Base-by-base conservation (phyloP, 2,888 invertebrate genomes). In the Ligdia adustata region DNA sequence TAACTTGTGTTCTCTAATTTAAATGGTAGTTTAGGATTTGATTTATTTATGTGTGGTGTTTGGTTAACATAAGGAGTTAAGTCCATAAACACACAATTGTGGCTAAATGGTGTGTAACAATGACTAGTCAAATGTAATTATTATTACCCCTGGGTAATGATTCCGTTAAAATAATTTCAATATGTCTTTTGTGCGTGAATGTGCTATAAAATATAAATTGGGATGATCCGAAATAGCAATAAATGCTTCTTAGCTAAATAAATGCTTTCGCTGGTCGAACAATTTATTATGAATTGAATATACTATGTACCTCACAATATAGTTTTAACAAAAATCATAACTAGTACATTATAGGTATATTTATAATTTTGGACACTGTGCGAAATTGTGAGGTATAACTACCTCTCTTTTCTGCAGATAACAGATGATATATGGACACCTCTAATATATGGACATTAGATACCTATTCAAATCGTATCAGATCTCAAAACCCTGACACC, bases 11-110 rank as follows among this genome's bases (percentile, higher is more conserved):
- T 89, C 85, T 86, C 73, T 87, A 85, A 82, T 83, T 87, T 87
- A 87, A 82, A 75, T 49, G 63, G 69, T 90, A 88, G 88, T 71
- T 81, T 88, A 84, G 84, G 80, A 72, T 75, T 85, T 79, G 73
- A 77, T 84, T 77, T 79, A 86, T 83, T 85, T 89, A 83, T 76
- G 89, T 87, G 89, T 89, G 88, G 87, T 88, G 85, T 88, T 88
- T 78, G 75, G 84, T 84, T 85, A 80, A 80, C 75, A 67, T 84
- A 82, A 86, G 85, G 45, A 68, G 69, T 71, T 72, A 71, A 76
- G 78, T 75, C 75, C 74, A 66, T 62, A 71, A 68, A 78, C 75
- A 72, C 71, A 71, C 77, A 79, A 76, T 73, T 72, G 58, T 60
- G 46, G 69, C 69, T 64, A 71, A 62, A 75, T 72, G 75, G 82